Percentiles rank a stretch among this genome's conserved stretches.
These are phyloP conservation scores for Keiferia lycopersicella DNA, from an alignment of 2,888 invertebrate genomes.

Conservation along the genomic window DNA sequence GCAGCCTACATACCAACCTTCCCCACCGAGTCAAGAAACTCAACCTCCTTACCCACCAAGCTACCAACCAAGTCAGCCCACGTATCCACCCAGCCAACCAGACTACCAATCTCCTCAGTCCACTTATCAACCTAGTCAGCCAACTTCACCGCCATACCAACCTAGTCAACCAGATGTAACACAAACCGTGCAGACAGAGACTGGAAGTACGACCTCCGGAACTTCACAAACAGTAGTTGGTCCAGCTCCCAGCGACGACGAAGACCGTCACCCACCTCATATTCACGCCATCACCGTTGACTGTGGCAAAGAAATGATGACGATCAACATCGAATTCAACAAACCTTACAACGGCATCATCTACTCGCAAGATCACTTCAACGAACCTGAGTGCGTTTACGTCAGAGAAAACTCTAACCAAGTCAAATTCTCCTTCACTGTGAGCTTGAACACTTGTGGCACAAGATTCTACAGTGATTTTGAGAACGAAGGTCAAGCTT, in stretches of 20 bases:
- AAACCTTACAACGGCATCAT: constrained; percentile 88
- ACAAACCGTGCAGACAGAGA: constrained; percentile 20
- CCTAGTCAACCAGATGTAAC: constrained; percentile 29
- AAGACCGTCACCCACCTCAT: constrained; percentile 87
- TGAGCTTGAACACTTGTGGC: constrained; percentile 88
- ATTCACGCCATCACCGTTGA: constrained; percentile 88
- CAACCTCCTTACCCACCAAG: constrained; percentile 33
- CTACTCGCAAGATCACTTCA: constrained; percentile 89
- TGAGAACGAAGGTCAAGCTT: constrained; percentile 88
- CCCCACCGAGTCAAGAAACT: constrained; percentile 34
- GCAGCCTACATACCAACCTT: constrained; percentile 22
- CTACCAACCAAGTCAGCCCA: constrained; percentile 37
- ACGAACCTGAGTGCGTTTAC: constrained; percentile 86
- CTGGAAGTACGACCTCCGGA: constrained; percentile 6
- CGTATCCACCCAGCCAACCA: constrained; percentile 39
- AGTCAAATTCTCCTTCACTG: constrained; percentile 86
- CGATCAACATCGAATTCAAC: constrained; percentile 89
- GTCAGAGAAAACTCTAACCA: constrained; percentile 86
- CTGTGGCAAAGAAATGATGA: constrained; percentile 92
- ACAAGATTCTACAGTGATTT: constrained; percentile 90
- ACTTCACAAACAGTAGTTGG: constrained; percentile 37
- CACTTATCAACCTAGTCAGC: constrained; percentile 42
- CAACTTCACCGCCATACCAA: constrained; percentile 36
- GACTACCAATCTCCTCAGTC: constrained; percentile 34
- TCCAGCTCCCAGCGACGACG: constrained; percentile 68